These are phyloP conservation scores for Nebria salina DNA, from an alignment of 2,888 invertebrate genomes.

Conservation along the genomic window DNA sequence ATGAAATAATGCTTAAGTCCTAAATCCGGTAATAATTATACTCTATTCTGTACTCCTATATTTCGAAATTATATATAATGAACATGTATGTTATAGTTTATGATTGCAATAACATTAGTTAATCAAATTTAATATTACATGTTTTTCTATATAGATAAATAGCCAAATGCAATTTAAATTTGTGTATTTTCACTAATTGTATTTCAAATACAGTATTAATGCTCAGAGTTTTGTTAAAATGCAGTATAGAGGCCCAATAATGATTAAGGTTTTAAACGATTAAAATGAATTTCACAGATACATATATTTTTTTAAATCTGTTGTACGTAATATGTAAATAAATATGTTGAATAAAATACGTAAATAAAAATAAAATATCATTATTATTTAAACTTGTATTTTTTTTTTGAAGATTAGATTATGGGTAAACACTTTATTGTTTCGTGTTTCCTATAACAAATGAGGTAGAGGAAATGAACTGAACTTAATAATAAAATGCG, in stretches of 20 bases:
- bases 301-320: no score
- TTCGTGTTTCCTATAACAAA: neutral
- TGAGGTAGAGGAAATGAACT: constrained; percentile 39
- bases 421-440: neutral
- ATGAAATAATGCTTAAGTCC: constrained; percentile 46
- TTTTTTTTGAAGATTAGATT: neutral
- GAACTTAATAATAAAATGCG: constrained; percentile 32
- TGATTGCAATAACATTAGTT: neutral
- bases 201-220: no score
- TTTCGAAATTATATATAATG: constrained; percentile 11
- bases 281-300: no score
- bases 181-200: no score
- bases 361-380: no score
- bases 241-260: no score
- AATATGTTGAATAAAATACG: neutral
- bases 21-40: constrained; percentile 42
- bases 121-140: neutral
- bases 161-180: no score
- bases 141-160: neutral
- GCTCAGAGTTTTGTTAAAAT: no score
- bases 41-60: neutral
- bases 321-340: no score
- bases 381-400: neutral
- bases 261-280: no score
- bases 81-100: neutral